phyloP scores from a whole-genome alignment of 2,113 vertebrate species.

The Malurus alboscapulatus region DNA sequence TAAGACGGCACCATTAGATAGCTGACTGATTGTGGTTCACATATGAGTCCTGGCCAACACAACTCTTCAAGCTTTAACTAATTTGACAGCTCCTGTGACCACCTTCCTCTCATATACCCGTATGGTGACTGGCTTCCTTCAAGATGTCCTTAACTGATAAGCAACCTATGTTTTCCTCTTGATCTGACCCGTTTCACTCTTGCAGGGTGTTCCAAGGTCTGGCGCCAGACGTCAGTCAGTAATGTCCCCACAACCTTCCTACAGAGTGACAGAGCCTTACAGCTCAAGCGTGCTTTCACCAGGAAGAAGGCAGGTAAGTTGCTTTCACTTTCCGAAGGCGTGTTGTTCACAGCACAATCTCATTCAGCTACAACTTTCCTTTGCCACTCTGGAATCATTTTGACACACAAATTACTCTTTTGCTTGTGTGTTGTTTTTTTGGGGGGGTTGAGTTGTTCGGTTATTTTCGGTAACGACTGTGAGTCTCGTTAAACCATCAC shows the following conservation, averaged over 20 bases:
- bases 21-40: background rate
- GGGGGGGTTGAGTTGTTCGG: no score
- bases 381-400: background rate
- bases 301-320: background rate
- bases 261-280: no score
- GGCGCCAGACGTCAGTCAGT: background rate
- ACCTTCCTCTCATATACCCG: background rate
- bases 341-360: background rate
- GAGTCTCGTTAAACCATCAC: no score
- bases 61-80: background rate
- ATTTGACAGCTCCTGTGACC: background rate
- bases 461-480: fast-evolving
- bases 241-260: no score
- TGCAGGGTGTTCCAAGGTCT: background rate
- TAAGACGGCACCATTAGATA: background rate
- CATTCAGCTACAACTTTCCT: background rate
- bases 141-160: fast-evolving
- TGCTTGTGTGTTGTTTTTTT: no score
- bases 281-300: fast-evolving
- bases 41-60: background rate
- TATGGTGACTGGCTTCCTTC: background rate
- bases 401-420: fast-evolving
- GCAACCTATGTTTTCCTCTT: background rate
- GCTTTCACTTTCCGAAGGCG: fast-evolving
- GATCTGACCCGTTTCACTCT: background rate